A percentile compares a stretch with the other conserved stretches of the same genome.
These are phyloP conservation scores for Antigone vipio DNA, from an alignment of 2,113 vertebrate species.

Conservation along the genomic window DNA sequence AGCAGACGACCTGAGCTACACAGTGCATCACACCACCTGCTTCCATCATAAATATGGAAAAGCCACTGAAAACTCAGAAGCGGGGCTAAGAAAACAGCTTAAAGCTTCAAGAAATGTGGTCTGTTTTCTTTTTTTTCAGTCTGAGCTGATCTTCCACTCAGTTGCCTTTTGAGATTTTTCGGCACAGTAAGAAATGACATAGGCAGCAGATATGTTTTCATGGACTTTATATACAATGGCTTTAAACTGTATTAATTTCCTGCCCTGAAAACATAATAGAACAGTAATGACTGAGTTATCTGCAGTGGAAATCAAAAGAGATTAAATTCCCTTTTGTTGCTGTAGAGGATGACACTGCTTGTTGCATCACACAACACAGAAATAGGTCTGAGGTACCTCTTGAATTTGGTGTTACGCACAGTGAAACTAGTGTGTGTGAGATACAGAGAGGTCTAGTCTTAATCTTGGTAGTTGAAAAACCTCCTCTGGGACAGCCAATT, in stretches of 20 bases:
- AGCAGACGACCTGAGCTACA: not conserved
- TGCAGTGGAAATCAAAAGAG: not conserved
- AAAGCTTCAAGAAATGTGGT: not conserved
- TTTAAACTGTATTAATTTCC: not conserved
- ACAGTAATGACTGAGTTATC: not conserved
- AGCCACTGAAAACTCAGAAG: not conserved
- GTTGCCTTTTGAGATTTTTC: not conserved
- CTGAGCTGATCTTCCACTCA: not conserved
- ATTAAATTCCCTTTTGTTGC: not conserved
- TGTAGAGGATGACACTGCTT: not conserved
- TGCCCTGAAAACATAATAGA: not conserved
- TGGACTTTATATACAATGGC: not conserved
- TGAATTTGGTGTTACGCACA: not conserved
- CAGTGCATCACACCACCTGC: not conserved
- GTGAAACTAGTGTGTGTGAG: not conserved
- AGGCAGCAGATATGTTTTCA: not conserved
- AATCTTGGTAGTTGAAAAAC: not conserved
- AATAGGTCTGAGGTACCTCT: not conserved
- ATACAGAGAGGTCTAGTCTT: not conserved
- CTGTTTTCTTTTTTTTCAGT: not conserved
- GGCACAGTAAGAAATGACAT: not conserved
- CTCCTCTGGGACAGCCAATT: not conserved
- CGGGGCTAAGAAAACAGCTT: not conserved
- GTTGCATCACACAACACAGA: not conserved
- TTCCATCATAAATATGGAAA: not conserved